Evolutionary conservation across 2,797 vertebrate species (phyloP).

Genomic region (Geotrypetes seraphini): DNA sequence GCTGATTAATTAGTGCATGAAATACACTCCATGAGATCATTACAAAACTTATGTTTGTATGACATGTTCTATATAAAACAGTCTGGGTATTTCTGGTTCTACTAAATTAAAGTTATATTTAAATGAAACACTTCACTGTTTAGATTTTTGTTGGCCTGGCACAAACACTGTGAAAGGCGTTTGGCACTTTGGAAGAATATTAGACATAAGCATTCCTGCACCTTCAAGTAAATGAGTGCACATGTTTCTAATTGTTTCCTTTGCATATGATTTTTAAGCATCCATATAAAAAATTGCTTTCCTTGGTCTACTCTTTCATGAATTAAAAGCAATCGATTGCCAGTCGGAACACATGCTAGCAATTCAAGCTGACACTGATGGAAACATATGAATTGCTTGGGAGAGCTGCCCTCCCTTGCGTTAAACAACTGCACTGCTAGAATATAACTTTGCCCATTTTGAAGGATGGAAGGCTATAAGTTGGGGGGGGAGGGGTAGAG

Average conservation of each 20-base stretch:
- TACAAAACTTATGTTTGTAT: too few species aligned
- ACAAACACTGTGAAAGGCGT: conserved; percentile 40
- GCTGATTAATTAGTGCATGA: too few species aligned
- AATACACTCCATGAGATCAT: too few species aligned
- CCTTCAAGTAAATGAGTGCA: conserved; percentile 36
- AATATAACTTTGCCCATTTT: conserved; percentile 8
- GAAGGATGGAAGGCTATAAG: too few species aligned
- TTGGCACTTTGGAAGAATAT: conserved; percentile 25
- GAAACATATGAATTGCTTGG: conserved; percentile 37
- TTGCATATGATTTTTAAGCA: conserved; percentile 43
- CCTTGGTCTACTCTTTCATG: conserved; percentile 39
- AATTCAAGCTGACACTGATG: conserved; percentile 31
- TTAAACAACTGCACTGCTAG: too few species aligned
- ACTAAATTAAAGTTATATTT: conserved; percentile 44
- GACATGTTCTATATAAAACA: too few species aligned
- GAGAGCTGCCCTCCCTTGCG: conserved; percentile 17
- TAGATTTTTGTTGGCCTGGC: conserved; percentile 41
- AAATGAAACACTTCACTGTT: conserved; percentile 37
- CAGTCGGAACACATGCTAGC: conserved; percentile 34
- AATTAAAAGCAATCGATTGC: conserved; percentile 41
- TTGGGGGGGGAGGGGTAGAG: too few species aligned
- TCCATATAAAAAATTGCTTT: conserved; percentile 53
- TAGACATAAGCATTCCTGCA: conserved; percentile 35
- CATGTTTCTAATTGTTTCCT: conserved; percentile 49
- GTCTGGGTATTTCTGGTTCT: conserved; percentile 33